A percentile compares a stretch with the other conserved stretches of the same genome.
Conservation (phyloP, 2,888 invertebrate species). For the Volucella inanis region DNA sequence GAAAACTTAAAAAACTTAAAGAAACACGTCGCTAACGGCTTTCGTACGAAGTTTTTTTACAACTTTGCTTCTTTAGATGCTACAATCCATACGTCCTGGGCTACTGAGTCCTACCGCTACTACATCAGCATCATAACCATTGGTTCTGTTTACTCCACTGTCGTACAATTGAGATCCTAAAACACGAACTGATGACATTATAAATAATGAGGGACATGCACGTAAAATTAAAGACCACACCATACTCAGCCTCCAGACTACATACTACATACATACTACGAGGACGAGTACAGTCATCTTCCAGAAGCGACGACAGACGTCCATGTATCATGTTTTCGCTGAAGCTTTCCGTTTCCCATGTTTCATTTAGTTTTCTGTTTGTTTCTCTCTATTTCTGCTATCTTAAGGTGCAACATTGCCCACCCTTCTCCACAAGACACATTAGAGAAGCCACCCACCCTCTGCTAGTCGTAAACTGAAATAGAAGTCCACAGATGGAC, state of each 20-base stretch:
- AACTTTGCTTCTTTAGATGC: too few relatives aligned
- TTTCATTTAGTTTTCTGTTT: conserved; percentile 52
- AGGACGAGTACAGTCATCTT: neutral
- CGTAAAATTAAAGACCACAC: conserved; percentile 72
- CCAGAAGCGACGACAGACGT: conserved; percentile 13
- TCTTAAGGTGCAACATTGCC: conserved; percentile 65
- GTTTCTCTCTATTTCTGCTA: conserved; percentile 12
- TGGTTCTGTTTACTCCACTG: conserved; percentile 33
- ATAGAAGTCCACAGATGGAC: conserved; percentile 71
- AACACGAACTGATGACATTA: conserved; percentile 74
- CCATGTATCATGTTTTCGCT: conserved; percentile 64
- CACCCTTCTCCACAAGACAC: conserved; percentile 12
- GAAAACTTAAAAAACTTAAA: too few relatives aligned
- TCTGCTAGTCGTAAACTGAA: conserved; percentile 41
- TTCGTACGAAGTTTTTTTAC: too few relatives aligned
- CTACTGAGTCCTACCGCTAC: conserved; percentile 24
- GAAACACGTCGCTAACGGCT: too few relatives aligned
- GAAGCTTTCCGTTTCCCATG: conserved; percentile 46
- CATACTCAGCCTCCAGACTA: conserved; percentile 40
- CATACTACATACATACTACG: conserved; percentile 9
- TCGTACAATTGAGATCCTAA: conserved; percentile 60
- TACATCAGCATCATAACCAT: conserved; percentile 59
- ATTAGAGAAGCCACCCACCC: conserved; percentile 4
- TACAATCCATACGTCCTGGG: neutral
- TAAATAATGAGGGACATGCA: conserved; percentile 74